Evolutionary conservation across 2,888 invertebrate species (phyloP).

Genomic region (Lochmaea capreae): DNA sequence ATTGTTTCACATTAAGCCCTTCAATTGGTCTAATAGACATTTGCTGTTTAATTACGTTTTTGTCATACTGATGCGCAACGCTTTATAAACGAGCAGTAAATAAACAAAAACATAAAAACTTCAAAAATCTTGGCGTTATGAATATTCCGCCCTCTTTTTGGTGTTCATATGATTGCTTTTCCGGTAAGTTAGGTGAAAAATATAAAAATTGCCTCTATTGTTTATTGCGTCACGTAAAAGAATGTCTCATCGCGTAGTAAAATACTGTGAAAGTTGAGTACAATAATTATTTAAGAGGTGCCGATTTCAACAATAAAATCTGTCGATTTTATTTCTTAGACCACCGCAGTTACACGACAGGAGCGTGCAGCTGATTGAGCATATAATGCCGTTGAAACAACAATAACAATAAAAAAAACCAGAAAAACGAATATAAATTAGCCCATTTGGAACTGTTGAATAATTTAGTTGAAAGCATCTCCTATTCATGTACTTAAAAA

Average conservation of each 20-base stretch:
- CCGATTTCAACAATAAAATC: neutral
- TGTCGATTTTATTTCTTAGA: constrained; percentile 17
- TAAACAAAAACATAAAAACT: too few species aligned
- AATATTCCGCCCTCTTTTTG: too few species aligned
- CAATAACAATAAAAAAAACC: constrained; percentile 27
- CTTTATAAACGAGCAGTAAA: too few species aligned
- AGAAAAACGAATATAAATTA: constrained; percentile 35
- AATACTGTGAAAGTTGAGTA: neutral
- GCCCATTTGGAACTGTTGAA: constrained; percentile 27
- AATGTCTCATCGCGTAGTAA: neutral
- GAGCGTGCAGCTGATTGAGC: constrained; percentile 33
- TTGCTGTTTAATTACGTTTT: too few species aligned
- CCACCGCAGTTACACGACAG: constrained; percentile 27
- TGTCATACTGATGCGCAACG: too few species aligned
- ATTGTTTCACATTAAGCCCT: too few species aligned
- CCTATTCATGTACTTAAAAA: constrained; percentile 27
- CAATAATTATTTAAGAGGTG: constrained; percentile 8
- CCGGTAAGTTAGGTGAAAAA: too few species aligned
- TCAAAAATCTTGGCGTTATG: too few species aligned
- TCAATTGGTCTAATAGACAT: too few species aligned
- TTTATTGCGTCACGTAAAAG: neutral
- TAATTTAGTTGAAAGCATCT: constrained; percentile 26
- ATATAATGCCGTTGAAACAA: constrained; percentile 30
- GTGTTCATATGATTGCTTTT: too few species aligned
- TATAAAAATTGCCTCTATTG: neutral